Base-by-base conservation (phyloP, 1,140 invertebrate genomes). In the Zophobas atratus region DNA sequence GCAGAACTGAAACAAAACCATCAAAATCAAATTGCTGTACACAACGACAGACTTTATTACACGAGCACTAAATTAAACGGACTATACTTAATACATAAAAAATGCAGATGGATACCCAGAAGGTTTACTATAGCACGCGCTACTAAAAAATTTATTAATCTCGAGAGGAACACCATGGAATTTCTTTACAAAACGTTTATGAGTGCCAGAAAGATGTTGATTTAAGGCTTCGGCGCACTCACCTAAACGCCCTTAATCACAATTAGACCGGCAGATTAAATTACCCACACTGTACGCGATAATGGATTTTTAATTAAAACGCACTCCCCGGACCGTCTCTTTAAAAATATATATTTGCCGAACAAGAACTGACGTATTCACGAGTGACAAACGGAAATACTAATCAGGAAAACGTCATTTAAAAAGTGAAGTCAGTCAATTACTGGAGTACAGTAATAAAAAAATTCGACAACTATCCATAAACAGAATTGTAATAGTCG, bases 1-100 rank as follows among this genome's bases (percentile, higher is more conserved):
- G 86, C 93, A 94, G 88, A 91, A 93, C 93, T 94, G 88, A 53
- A 84, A 82, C 8, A 63, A 63, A 63, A 1, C 57, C 43, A 8
- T 46, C 6, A 2, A n/a, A 51, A 51, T 51, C n/a, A 51, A 51
- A 2, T 51, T 4, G 20, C 49, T 2, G 2, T 20, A 51, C 49
- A 51, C 49, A 6, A n/a, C 32, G 8, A 51, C 49, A 51, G 32
- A 8, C 49, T 51, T 6, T 1, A n/a, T 8, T 32, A 51, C 49
- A 6, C 49, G 20, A 20, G 2, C 49, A 51, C 2, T 51, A 51
- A 51, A 51, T 51, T 51, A 51, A 51, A 51, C n/a, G 49, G n/a
- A 51, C 49, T 51, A 4, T 51, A 51, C 49, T 51, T 51, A 51
- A 51, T 41, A 43, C 43, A 67, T 43, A 67, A 43, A 67, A 67